phyloP scores from a whole-genome alignment of 1,140 invertebrate species.

The Drusus annulatus region DNA sequence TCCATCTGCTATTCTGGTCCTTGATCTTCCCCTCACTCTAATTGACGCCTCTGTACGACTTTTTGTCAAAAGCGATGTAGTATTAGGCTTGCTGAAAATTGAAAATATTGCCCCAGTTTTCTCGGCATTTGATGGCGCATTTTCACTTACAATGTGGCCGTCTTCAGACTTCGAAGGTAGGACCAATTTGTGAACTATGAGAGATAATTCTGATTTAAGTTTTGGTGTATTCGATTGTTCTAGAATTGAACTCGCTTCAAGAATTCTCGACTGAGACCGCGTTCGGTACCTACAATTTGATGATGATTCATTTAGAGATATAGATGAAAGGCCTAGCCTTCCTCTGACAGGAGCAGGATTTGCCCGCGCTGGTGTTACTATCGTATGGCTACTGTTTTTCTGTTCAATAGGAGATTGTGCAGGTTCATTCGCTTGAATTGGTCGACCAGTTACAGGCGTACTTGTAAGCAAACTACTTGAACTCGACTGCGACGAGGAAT shows the following conservation, averaged over 20 bases:
- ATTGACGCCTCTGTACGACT: not conserved
- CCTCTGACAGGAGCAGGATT: not conserved
- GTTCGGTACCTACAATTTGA: constrained; percentile 2
- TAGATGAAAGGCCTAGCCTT: not conserved
- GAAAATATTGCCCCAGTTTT: not conserved
- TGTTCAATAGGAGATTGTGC: constrained; percentile 36
- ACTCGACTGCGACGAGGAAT: not conserved
- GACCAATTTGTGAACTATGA: not conserved
- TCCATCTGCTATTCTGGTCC: too few species aligned
- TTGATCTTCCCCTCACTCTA: too few species aligned
- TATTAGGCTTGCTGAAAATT: not conserved
- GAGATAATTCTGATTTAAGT: not conserved
- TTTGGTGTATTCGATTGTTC: not conserved
- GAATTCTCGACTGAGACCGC: constrained; percentile 6
- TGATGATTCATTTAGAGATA: not conserved
- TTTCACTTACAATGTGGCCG: not conserved
- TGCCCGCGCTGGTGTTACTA: not conserved
- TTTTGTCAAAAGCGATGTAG: not conserved
- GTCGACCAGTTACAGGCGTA: constrained; percentile 19
- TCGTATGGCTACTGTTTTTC: not conserved
- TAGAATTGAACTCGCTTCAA: not conserved
- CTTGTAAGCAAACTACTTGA: constrained; percentile 25
- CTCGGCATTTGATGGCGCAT: not conserved
- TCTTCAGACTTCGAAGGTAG: too few species aligned
- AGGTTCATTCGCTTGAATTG: constrained; percentile 5